These are phyloP conservation scores for Clitarchus hookeri DNA, from an alignment of 2,888 invertebrate species.

Conservation along the genomic window DNA sequence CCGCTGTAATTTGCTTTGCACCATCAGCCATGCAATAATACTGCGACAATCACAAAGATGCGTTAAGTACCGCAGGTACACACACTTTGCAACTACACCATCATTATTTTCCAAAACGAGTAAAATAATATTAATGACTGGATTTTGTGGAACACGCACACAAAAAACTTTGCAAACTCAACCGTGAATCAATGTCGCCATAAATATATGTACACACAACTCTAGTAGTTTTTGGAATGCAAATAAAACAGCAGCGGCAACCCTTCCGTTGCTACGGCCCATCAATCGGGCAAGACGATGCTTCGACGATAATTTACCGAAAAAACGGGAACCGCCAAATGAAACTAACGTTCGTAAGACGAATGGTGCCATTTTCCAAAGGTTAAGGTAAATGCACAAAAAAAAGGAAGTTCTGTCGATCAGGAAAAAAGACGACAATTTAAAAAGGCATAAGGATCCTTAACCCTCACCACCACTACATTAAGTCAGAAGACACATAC, in stretches of 20 bases:
- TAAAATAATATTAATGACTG: not conserved
- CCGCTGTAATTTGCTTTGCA: not conserved
- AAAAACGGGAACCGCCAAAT: not conserved
- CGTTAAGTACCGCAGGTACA: not conserved
- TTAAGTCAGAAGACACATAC: not conserved
- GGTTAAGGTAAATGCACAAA: slow-evolving; percentile 12
- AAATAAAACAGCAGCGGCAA: not conserved
- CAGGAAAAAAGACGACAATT: not conserved
- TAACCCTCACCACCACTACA: slow-evolving; percentile 1
- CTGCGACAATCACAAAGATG: not conserved
- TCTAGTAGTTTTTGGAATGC: slow-evolving; percentile 14
- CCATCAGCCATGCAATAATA: not conserved
- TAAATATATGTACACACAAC: not conserved
- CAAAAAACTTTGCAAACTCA: slow-evolving; percentile 1
- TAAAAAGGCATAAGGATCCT: not conserved
- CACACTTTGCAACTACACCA: not conserved
- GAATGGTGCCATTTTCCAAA: not conserved
- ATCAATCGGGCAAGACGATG: not conserved
- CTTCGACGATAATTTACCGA: not conserved
- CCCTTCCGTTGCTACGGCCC: not conserved
- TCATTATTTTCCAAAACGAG: not conserved
- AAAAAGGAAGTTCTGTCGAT: not conserved
- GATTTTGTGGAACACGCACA: not conserved
- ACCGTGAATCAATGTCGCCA: not conserved
- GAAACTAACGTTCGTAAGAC: not conserved